Evolutionary conservation across 1,140 invertebrate genomes (phyloP).

Genomic region (Saccostrea glomerata): DNA sequence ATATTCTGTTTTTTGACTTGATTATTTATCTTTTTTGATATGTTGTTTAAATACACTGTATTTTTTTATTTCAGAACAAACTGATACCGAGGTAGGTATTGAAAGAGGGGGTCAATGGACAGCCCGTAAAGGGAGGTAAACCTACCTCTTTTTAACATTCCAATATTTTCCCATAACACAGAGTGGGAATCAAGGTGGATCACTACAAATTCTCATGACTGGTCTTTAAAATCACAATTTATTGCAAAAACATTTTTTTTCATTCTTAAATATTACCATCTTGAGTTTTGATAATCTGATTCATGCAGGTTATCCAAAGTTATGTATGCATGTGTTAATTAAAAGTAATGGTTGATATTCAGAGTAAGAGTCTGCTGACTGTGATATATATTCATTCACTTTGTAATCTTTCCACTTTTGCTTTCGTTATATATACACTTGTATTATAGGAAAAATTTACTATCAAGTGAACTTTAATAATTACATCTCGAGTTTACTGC

Average conservation of each 20-base stretch:
- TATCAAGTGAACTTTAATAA: neutral
- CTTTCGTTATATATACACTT: neutral
- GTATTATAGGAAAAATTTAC: neutral
- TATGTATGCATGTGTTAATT: too few relatives aligned
- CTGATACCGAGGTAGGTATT: constrained; percentile 2
- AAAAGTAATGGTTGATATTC: too few relatives aligned
- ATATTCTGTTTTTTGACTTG: too few relatives aligned
- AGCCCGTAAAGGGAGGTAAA: constrained; percentile 38
- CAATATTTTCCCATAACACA: neutral
- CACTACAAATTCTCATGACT: constrained; percentile 1
- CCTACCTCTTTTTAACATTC: constrained; percentile 7
- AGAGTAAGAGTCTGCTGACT: neutral
- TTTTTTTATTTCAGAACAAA: neutral
- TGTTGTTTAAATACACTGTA: too few relatives aligned
- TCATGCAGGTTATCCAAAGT: too few relatives aligned
- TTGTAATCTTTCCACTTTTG: neutral
- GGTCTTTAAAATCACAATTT: neutral
- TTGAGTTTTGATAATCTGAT: too few relatives aligned
- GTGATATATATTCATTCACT: neutral
- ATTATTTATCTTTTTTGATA: too few relatives aligned
- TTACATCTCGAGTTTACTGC: neutral
- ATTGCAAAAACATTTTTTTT: too few relatives aligned
- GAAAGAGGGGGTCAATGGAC: constrained; percentile 27
- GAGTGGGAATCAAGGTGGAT: neutral
- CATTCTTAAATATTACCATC: too few relatives aligned